phyloP scores from a whole-genome alignment of 2,888 invertebrate species.

The Catocala fraxini region DNA sequence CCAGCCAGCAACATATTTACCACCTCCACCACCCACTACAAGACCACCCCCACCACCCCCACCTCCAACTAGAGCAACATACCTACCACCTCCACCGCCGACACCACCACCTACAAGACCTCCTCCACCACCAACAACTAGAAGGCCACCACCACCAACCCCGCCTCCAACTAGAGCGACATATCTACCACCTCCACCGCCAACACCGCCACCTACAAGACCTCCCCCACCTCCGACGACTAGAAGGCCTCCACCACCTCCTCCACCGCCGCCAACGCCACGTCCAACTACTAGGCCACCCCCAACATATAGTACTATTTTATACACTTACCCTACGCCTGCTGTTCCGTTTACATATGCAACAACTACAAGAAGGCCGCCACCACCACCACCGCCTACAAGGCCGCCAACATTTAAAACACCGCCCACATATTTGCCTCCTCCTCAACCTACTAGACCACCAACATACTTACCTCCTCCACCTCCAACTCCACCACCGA shows the following conservation, averaged over 20 bases:
- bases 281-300: slow-evolving; percentile 38
- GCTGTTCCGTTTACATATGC: slow-evolving; percentile 33
- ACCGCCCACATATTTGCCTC: slow-evolving; percentile 15
- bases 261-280: slow-evolving; percentile 39
- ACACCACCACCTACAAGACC: slow-evolving; percentile 29
- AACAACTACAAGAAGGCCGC: slow-evolving; percentile 29
- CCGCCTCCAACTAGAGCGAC: slow-evolving; percentile 1
- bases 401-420: slow-evolving; percentile 29
- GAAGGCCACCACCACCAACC: slow-evolving; percentile 30
- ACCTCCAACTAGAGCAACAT: slow-evolving; percentile 30
- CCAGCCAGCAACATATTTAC: slow-evolving; percentile 8
- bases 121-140: slow-evolving; percentile 24
- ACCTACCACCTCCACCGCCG: slow-evolving; percentile 28
- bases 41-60: slow-evolving; percentile 36
- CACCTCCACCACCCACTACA: slow-evolving; percentile 18
- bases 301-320: slow-evolving; percentile 41
- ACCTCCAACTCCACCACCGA: slow-evolving; percentile 31
- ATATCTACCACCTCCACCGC: slow-evolving; percentile 5
- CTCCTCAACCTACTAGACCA: slow-evolving; percentile 17
- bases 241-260: slow-evolving; percentile 6
- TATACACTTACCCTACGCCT: slow-evolving; percentile 38
- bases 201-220: not conserved
- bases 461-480: slow-evolving; percentile 39
- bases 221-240: slow-evolving; percentile 7
- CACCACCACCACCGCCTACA: slow-evolving; percentile 32